Conservation (phyloP, 2,113 vertebrate species). For the Xyrauchen texanus region DNA sequence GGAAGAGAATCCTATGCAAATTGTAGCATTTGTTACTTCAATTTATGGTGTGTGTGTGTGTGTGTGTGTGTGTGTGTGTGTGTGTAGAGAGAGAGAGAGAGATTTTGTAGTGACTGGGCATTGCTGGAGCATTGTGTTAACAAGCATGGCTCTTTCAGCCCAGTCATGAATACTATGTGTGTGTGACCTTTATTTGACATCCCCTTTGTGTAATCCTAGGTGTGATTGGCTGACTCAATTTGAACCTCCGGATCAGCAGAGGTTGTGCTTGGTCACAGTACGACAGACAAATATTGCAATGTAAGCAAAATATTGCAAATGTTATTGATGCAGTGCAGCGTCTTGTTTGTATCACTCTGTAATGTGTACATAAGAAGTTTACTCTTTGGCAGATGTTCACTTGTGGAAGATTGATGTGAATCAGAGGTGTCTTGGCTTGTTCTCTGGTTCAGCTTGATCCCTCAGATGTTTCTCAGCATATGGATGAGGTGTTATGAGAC, state of each 20-base stretch:
- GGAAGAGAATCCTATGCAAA: neutral
- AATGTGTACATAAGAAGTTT: conserved; percentile 16
- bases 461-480: conserved; percentile 17
- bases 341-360: neutral
- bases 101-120: neutral
- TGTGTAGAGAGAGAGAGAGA: too few relatives aligned
- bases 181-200: conserved; percentile 61
- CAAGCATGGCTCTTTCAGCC: neutral
- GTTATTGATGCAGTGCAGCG: neutral
- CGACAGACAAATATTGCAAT: conserved; percentile 20
- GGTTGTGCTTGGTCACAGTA: conserved; percentile 11
- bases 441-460: neutral
- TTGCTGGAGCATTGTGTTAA: neutral
- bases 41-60: neutral
- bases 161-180: conserved; percentile 13
- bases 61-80: neutral
- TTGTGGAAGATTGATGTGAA: conserved; percentile 8
- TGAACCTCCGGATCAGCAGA: neutral
- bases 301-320: conserved; percentile 1
- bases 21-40: neutral
- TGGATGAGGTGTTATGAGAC: conserved; percentile 27
- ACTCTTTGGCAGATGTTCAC: conserved; percentile 3
- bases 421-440: neutral
- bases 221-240: conserved; percentile 27
- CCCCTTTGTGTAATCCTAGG: conserved; percentile 16